These are phyloP conservation scores for Phalacrocorax aristotelis DNA, from an alignment of 2,113 vertebrate genomes.

Conservation along the genomic window DNA sequence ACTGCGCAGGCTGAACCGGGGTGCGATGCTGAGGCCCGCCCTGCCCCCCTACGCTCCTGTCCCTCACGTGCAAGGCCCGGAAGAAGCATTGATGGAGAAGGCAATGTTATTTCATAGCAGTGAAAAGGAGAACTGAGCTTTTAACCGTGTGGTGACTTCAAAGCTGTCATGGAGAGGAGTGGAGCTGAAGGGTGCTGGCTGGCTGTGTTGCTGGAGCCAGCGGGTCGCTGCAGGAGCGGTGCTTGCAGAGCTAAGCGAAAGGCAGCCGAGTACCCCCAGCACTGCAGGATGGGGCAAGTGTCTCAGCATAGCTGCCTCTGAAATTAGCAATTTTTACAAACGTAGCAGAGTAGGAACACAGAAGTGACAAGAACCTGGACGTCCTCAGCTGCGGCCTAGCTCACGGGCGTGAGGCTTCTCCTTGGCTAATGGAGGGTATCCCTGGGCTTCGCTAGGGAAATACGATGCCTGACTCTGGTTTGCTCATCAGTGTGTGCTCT, in stretches of 20 bases:
- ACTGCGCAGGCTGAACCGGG: not conserved
- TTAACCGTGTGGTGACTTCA: not conserved
- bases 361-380: not conserved
- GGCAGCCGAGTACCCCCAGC: not conserved
- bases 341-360: not conserved
- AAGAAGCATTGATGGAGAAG: not conserved
- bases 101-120: not conserved
- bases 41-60: accelerated
- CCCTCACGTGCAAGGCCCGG: not conserved
- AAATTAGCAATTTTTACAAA: not conserved
- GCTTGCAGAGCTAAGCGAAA: not conserved
- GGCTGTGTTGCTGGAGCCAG: too few relatives aligned
- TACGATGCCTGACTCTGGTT: accelerated
- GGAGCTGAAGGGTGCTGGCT: not conserved
- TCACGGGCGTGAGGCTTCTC: not conserved
- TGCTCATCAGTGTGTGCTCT: not conserved
- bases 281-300: not conserved
- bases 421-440: not conserved
- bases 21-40: too few relatives aligned
- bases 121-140: not conserved
- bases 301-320: not conserved
- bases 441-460: not conserved
- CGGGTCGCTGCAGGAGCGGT: not conserved
- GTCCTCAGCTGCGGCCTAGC: not conserved
- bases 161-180: accelerated